Evolutionary conservation across 2,888 invertebrate species (phyloP).

Genomic region (Resseliella maxima): DNA sequence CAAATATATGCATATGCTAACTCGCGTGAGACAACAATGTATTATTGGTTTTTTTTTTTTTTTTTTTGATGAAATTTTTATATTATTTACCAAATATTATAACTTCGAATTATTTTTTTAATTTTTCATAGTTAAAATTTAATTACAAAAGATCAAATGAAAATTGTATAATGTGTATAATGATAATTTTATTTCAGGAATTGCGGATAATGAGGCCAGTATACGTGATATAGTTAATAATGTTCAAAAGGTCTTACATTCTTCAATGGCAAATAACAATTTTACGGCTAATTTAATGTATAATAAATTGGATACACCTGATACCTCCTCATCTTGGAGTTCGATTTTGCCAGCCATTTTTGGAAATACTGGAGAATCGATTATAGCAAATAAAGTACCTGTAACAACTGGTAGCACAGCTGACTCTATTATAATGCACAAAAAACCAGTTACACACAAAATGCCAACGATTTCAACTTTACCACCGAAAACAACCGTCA

Average conservation of each 20-base stretch:
- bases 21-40: too few relatives aligned
- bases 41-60: too few relatives aligned
- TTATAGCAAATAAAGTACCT: conserved; percentile 70
- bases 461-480: conserved; percentile 59
- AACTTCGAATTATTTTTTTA: too few relatives aligned
- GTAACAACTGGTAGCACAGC: conserved; percentile 67
- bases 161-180: too few relatives aligned
- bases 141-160: too few relatives aligned
- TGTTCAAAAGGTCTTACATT: conserved; percentile 85
- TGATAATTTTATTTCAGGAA: too few relatives aligned
- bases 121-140: too few relatives aligned
- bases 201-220: conserved; percentile 69
- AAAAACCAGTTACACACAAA: conserved; percentile 57
- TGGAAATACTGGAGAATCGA: conserved; percentile 76
- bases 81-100: too few relatives aligned
- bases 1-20: too few relatives aligned
- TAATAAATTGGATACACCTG: conserved; percentile 76
- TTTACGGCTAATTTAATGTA: conserved; percentile 68
- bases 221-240: conserved; percentile 84
- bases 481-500: not conserved
- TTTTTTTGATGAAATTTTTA: too few relatives aligned
- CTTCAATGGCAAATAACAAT: conserved; percentile 76
- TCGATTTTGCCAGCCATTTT: conserved; percentile 84
- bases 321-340: conserved; percentile 83
- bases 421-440: conserved; percentile 66